Conservation (phyloP, 2,888 invertebrate genomes). For the Bibio marci region DNA sequence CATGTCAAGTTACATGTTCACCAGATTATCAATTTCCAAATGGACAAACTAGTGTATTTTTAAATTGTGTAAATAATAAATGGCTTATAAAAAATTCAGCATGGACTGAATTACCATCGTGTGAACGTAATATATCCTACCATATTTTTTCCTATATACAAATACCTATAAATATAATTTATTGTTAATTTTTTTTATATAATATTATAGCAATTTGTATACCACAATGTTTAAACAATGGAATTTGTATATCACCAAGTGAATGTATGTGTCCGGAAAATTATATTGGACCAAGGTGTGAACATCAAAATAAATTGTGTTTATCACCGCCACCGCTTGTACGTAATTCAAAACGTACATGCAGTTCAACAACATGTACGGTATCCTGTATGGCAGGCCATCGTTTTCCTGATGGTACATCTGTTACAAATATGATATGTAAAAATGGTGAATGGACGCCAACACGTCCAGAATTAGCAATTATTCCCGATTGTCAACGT, state of each 20-base stretch:
- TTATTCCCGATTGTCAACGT: slow-evolving; percentile 55
- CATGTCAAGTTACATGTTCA: slow-evolving; percentile 34
- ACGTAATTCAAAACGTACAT: slow-evolving; percentile 43
- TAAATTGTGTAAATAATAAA: slow-evolving; percentile 31
- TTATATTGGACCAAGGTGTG: slow-evolving; percentile 55
- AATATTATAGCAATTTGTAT: slow-evolving; percentile 46
- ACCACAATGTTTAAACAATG: slow-evolving; percentile 62
- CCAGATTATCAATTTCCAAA: slow-evolving; percentile 35
- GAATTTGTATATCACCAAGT: slow-evolving; percentile 59
- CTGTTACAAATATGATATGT: slow-evolving; percentile 49
- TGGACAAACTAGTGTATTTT: slow-evolving; percentile 29
- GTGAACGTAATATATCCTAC: slow-evolving; percentile 34
- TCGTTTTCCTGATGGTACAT: slow-evolving; percentile 53
- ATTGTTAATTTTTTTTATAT: neutral
- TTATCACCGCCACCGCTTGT: slow-evolving; percentile 46
- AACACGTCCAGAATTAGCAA: slow-evolving; percentile 38
- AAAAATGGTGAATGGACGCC: slow-evolving; percentile 54
- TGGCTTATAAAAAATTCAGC: slow-evolving; percentile 33
- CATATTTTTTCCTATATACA: neutral
- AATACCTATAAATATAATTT: neutral
- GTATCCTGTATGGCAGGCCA: slow-evolving; percentile 47
- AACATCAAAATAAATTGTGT: slow-evolving; percentile 56
- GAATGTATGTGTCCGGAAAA: slow-evolving; percentile 58
- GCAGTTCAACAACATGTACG: slow-evolving; percentile 44
- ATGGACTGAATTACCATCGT: slow-evolving; percentile 36